phyloP scores from a whole-genome alignment of 2,113 vertebrate species.

The Platichthys flesus region DNA sequence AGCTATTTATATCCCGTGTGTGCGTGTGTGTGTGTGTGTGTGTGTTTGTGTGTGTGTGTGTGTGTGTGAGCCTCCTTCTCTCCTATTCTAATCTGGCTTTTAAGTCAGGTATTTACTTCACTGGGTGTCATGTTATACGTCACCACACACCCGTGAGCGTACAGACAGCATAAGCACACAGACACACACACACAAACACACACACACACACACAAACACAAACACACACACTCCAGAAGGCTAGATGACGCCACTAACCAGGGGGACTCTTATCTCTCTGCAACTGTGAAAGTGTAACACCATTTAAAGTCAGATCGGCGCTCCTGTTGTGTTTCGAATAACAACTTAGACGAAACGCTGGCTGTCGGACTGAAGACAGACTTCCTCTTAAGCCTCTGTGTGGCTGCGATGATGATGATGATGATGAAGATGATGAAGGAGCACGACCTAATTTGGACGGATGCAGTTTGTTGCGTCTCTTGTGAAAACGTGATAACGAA shows the following conservation, averaged over 20 bases:
- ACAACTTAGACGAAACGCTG: background rate
- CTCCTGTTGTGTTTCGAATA: background rate
- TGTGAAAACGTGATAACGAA: too few species aligned
- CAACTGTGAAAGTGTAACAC: background rate
- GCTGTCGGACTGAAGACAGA: too few species aligned
- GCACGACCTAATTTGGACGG: too few species aligned
- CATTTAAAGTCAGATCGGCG: constrained; percentile 34
- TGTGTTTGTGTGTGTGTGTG: constrained; percentile 7
- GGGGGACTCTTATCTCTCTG: constrained; percentile 52
- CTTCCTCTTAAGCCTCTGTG: too few species aligned
- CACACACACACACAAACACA: too few species aligned
- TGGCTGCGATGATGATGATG: too few species aligned
- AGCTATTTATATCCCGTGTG: constrained; percentile 49
- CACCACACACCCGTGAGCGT: constrained; percentile 9
- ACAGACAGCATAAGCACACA: too few species aligned
- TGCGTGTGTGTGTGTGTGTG: constrained; percentile 11
- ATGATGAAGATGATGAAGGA: too few species aligned
- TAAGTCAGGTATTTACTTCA: constrained; percentile 69
- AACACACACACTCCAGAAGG: background rate
- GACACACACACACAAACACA: too few species aligned
- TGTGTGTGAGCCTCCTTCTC: constrained; percentile 39
- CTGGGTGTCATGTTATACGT: constrained; percentile 58
- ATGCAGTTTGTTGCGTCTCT: too few species aligned
- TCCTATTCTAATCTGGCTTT: constrained; percentile 72
- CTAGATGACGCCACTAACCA: constrained; percentile 29